phyloP scores from a whole-genome alignment of 2,888 invertebrate genomes.

The Drosophila emarginata region DNA sequence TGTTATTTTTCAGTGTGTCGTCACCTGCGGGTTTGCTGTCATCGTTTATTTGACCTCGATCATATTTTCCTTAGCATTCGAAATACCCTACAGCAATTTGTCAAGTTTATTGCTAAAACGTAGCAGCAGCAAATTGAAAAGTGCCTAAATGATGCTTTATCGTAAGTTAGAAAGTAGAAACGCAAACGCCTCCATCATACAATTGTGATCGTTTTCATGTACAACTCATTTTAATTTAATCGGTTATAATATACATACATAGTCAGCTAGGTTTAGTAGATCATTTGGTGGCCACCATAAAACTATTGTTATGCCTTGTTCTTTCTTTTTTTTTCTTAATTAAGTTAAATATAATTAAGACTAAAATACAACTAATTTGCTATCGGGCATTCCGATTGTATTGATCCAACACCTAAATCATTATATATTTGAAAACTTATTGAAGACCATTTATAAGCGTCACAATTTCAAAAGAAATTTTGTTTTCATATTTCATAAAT shows the following conservation, averaged over 20 bases:
- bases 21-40: slow-evolving; percentile 79
- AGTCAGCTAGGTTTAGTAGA: slow-evolving; percentile 13
- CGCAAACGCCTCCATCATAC: slow-evolving; percentile 55
- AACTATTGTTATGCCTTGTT: not conserved
- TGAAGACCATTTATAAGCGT: too few species aligned
- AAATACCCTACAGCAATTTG: slow-evolving; percentile 80
- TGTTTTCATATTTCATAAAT: too few species aligned
- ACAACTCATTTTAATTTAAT: slow-evolving; percentile 54
- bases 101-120: slow-evolving; percentile 69
- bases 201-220: slow-evolving; percentile 72
- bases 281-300: slow-evolving; percentile 40
- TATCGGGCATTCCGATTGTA: too few species aligned
- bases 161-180: slow-evolving; percentile 32
- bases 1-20: slow-evolving; percentile 64
- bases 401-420: too few species aligned
- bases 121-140: slow-evolving; percentile 44
- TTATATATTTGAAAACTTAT: not conserved
- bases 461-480: too few species aligned
- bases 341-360: not conserved
- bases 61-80: slow-evolving; percentile 79
- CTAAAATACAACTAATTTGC: too few species aligned
- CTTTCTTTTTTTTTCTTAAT: not conserved
- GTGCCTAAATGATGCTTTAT: slow-evolving; percentile 60
- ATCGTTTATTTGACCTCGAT: slow-evolving; percentile 79
- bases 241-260: slow-evolving; percentile 10